Evolutionary conservation across 2,888 invertebrate species (phyloP).

Genomic region (Vanessa cardui): DNA sequence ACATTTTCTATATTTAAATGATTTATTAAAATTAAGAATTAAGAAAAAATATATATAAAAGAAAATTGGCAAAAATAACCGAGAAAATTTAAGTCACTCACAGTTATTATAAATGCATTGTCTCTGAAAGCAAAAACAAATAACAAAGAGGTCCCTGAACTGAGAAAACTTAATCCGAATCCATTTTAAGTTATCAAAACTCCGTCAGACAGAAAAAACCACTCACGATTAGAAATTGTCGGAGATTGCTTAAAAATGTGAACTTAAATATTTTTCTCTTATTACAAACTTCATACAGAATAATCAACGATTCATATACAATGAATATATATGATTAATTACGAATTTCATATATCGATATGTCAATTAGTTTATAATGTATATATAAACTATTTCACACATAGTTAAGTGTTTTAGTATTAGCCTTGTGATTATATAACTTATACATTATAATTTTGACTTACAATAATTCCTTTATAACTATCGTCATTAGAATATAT

Average conservation of each 20-base stretch:
- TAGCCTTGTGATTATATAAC: no score
- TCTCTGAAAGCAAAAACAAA: conserved; percentile 8
- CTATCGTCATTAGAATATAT: no score
- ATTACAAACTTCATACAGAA: not conserved
- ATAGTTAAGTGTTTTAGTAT: no score
- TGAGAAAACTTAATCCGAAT: conserved; percentile 24
- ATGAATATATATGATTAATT: no score
- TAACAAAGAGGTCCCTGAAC: conserved; percentile 18
- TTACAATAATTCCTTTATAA: no score
- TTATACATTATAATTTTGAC: no score
- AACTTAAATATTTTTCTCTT: not conserved
- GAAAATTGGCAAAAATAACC: not conserved
- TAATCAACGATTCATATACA: not conserved
- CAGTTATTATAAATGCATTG: conserved; percentile 12
- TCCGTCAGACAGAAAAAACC: conserved; percentile 25
- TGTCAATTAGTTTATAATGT: no score
- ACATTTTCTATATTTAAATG: not conserved
- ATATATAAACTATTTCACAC: no score
- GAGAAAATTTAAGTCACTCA: conserved; percentile 6
- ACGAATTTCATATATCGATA: no score
- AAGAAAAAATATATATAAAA: not conserved
- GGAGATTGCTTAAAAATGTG: conserved; percentile 8
- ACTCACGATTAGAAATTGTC: conserved; percentile 19
- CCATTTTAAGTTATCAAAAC: conserved; percentile 20
- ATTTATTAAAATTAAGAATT: not conserved